Evolutionary conservation across 1,140 invertebrate genomes (phyloP).

Genomic region (Babylonia areolata): DNA sequence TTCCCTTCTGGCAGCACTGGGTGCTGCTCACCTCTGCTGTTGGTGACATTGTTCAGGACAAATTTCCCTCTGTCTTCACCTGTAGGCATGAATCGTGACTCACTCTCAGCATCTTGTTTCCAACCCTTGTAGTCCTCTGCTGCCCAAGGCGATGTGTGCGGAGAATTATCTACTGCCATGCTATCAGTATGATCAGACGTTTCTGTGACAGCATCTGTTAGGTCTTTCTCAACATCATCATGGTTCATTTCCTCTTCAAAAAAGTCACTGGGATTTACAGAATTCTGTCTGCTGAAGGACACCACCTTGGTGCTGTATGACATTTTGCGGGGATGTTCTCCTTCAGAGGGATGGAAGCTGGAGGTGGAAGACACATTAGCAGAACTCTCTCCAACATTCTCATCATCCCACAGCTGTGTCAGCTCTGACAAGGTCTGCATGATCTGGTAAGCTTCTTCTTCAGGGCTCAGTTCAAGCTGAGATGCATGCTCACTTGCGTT

Average conservation of each 20-base stretch:
- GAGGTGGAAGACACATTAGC: neutral
- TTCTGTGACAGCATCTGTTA: neutral
- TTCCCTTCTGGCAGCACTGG: no score
- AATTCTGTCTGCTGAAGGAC: conserved; percentile 25
- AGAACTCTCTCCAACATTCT: neutral
- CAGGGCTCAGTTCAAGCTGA: neutral
- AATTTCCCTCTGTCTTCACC: no score
- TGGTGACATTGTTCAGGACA: no score
- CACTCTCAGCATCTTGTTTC: no score
- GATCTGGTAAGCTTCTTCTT: conserved; percentile 20
- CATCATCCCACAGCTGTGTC: conserved; percentile 4
- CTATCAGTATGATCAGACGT: neutral
- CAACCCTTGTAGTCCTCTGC: no score
- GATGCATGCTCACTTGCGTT: neutral
- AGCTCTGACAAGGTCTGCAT: conserved; percentile 30
- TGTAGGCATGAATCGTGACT: no score
- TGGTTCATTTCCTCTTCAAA: neutral
- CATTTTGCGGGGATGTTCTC: neutral
- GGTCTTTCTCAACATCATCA: neutral
- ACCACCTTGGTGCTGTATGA: conserved; percentile 17
- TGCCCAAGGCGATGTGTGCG: no score
- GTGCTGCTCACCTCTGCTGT: no score
- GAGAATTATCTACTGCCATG: no score
- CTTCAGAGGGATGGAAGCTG: neutral
- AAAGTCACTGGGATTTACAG: neutral